Evolutionary conservation across 2,888 invertebrate species (phyloP).

Genomic region (Cheilosia scutellata): DNA sequence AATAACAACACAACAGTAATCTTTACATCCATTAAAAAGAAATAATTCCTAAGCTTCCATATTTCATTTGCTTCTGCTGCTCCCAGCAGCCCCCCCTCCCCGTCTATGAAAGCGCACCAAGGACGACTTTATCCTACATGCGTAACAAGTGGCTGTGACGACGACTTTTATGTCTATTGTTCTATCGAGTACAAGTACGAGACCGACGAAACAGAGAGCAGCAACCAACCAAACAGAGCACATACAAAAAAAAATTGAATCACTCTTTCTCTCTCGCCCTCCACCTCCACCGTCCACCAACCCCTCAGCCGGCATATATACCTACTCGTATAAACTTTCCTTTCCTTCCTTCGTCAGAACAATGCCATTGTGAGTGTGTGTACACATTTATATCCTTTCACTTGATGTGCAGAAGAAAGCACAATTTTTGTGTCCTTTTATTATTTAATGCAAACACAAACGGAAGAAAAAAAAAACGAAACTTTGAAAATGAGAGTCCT

Average conservation of each 20-base stretch:
- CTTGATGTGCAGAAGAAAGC: slow-evolving; percentile 53
- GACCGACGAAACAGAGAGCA: slow-evolving; percentile 43
- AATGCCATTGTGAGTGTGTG: slow-evolving; percentile 66
- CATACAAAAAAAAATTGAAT: slow-evolving; percentile 26
- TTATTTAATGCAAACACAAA: slow-evolving; percentile 37
- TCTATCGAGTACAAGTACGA: slow-evolving; percentile 45
- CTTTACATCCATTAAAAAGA: slow-evolving; percentile 76
- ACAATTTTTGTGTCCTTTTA: slow-evolving; percentile 60
- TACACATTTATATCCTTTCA: slow-evolving; percentile 75
- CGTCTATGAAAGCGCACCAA: slow-evolving; percentile 35
- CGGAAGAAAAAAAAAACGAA: slow-evolving; percentile 33
- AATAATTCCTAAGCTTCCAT: slow-evolving; percentile 76
- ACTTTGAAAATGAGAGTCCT: slow-evolving; percentile 51
- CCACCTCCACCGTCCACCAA: background rate
- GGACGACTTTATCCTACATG: slow-evolving; percentile 68
- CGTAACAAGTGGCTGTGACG: slow-evolving; percentile 76
- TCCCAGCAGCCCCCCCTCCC: background rate
- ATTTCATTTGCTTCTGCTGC: slow-evolving; percentile 65
- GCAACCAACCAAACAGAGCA: slow-evolving; percentile 16
- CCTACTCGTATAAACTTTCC: slow-evolving; percentile 27
- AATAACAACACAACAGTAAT: slow-evolving; percentile 61
- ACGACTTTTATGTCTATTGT: slow-evolving; percentile 76
- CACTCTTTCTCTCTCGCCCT: slow-evolving; percentile 50
- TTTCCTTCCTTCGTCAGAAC: slow-evolving; percentile 35
- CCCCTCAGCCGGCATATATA: background rate